Conservation (phyloP, 2,888 invertebrate species). For the Cotesia congregata region DNA sequence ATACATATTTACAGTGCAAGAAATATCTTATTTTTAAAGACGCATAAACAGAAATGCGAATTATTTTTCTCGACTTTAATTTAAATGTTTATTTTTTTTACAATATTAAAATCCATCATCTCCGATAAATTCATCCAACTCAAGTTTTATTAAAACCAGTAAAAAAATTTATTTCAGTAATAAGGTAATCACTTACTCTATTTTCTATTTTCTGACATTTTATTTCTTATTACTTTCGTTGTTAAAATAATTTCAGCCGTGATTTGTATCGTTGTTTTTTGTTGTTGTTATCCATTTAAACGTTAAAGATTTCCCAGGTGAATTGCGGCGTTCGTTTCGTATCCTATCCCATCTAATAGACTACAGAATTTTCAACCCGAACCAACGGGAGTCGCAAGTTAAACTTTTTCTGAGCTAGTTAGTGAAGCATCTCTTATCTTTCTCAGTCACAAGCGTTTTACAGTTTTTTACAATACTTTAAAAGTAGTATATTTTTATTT, state of each 20-base stretch:
- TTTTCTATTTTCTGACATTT: background rate
- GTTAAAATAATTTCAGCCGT: background rate
- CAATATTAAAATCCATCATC: too few relatives aligned
- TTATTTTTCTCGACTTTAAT: too few relatives aligned
- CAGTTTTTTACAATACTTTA: background rate
- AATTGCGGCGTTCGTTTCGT: conserved; percentile 15
- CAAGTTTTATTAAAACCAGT: too few relatives aligned
- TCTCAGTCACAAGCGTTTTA: conserved; percentile 11
- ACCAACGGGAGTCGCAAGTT: conserved; percentile 20
- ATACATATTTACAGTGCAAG: too few relatives aligned
- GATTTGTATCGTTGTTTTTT: background rate
- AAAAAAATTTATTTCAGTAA: background rate
- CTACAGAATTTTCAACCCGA: background rate
- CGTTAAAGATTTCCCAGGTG: conserved; percentile 31
- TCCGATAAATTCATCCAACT: too few relatives aligned
- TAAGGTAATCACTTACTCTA: background rate
- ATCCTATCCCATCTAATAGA: conserved; percentile 17
- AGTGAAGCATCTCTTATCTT: conserved; percentile 18
- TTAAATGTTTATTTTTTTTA: too few relatives aligned
- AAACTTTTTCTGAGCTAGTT: conserved; percentile 28
- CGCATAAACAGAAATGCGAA: too few relatives aligned
- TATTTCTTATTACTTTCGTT: background rate
- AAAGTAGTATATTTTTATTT: background rate
- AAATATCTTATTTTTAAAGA: too few relatives aligned
- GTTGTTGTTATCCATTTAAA: background rate